Evolutionary conservation across 2,888 invertebrate genomes (phyloP).

Genomic region (Salticus scenicus): DNA sequence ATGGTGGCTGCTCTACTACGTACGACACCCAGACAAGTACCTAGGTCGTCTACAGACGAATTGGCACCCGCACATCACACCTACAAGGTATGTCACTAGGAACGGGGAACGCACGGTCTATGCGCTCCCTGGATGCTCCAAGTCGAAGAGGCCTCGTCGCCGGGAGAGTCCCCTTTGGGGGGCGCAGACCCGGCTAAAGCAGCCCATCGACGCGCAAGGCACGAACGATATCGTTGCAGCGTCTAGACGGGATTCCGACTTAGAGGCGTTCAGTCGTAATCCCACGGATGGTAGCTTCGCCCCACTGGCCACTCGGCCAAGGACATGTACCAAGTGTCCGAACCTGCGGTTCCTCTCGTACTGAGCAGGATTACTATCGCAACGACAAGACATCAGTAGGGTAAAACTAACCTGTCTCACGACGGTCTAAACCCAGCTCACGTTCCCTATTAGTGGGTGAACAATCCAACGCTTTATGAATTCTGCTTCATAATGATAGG

Average conservation of each 20-base stretch:
- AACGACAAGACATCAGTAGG: constrained; percentile 72
- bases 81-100: too few relatives aligned
- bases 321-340: constrained; percentile 81
- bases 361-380: constrained; percentile 80
- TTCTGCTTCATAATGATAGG: constrained; percentile 85
- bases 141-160: too few relatives aligned
- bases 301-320: constrained; percentile 81
- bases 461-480: constrained; percentile 80
- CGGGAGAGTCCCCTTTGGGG: too few relatives aligned
- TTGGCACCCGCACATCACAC: too few relatives aligned
- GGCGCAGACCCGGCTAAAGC: too few relatives aligned
- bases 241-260: constrained; percentile 81
- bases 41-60: too few relatives aligned
- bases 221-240: constrained; percentile 75
- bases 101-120: too few relatives aligned
- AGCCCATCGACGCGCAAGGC: too few relatives aligned
- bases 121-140: too few relatives aligned
- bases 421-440: constrained; percentile 83
- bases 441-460: constrained; percentile 79
- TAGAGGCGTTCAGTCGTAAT: constrained; percentile 79
- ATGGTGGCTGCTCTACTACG: too few relatives aligned
- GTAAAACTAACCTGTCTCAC: constrained; percentile 78
- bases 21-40: too few relatives aligned
- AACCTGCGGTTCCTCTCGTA: constrained; percentile 80
- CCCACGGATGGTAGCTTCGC: constrained; percentile 81